A percentile compares a stretch with the other conserved stretches of the same genome.
Conservation (phyloP, 2,797 vertebrate genomes). For the Rhinella marina region DNA sequence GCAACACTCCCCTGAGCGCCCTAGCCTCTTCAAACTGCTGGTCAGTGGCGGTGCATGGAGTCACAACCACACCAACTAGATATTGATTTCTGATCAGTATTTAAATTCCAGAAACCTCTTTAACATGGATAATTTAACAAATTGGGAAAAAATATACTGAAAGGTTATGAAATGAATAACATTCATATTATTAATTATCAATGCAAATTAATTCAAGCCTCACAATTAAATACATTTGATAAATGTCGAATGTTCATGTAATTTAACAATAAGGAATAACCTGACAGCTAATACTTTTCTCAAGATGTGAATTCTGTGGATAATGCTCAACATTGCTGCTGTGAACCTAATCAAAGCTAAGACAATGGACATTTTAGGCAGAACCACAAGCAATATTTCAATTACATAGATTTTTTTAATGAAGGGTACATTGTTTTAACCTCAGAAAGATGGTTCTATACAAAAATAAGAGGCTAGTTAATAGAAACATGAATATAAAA, state of each 20-base stretch:
- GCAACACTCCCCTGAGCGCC: too few relatives aligned
- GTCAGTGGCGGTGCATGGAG: too few relatives aligned
- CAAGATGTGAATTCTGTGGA: background rate
- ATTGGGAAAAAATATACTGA: background rate
- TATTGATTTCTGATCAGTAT: too few relatives aligned
- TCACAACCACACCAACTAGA: too few relatives aligned
- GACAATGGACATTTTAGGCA: conserved; percentile 61
- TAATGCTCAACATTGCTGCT: conserved; percentile 2
- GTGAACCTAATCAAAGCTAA: conserved; percentile 61
- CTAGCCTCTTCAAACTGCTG: too few relatives aligned
- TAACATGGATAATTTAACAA: background rate
- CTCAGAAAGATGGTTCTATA: conserved; percentile 57
- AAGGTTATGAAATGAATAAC: background rate
- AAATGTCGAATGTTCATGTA: background rate
- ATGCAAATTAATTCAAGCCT: background rate
- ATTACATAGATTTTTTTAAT: conserved; percentile 30
- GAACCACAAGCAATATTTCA: conserved; percentile 61
- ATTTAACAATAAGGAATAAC: background rate
- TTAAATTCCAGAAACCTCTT: too few relatives aligned
- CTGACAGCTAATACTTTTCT: conserved; percentile 26
- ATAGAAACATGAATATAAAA: conserved; percentile 67
- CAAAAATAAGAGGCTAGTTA: conserved; percentile 61
- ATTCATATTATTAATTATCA: conserved; percentile 11
- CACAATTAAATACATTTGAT: background rate
- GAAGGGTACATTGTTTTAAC: conserved; percentile 58